Evolutionary conservation across 2,888 invertebrate species (phyloP).

Genomic region (Drosophila helvetica): DNA sequence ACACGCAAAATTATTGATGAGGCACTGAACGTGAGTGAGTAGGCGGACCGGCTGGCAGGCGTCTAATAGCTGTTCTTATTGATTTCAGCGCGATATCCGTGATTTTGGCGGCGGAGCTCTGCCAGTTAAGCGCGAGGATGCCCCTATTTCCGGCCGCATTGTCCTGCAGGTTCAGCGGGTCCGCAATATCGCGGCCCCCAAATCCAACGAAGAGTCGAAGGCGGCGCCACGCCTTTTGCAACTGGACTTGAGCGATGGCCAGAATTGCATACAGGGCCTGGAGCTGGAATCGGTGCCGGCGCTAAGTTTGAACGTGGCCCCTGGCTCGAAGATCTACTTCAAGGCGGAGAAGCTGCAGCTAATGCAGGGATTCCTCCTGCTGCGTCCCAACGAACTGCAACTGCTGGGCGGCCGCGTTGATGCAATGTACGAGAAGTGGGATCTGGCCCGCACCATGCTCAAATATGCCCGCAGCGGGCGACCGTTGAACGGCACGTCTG

Average conservation of each 20-base stretch:
- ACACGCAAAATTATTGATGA: constrained; percentile 87
- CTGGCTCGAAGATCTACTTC: constrained; percentile 92
- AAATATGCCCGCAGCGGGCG: constrained; percentile 85
- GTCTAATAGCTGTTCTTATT: constrained; percentile 5
- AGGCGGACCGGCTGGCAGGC: constrained; percentile 22
- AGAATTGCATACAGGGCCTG: constrained; percentile 90
- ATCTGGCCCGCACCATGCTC: constrained; percentile 87
- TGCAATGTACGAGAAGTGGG: constrained; percentile 94
- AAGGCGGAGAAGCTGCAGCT: constrained; percentile 86
- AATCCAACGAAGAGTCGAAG: constrained; percentile 93
- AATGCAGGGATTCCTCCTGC: constrained; percentile 90
- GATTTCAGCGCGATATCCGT: constrained; percentile 87
- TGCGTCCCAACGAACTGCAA: constrained; percentile 88
- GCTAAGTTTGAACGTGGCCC: constrained; percentile 92
- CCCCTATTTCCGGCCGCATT: constrained; percentile 85
- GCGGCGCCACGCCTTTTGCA: constrained; percentile 93
- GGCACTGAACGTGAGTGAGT: constrained; percentile 88
- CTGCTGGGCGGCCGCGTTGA: constrained; percentile 93
- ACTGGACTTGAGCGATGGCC: constrained; percentile 93
- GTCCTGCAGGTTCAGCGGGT: constrained; percentile 95
- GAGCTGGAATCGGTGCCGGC: constrained; percentile 89
- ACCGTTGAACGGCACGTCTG: constrained; percentile 86
- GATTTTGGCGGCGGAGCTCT: constrained; percentile 91
- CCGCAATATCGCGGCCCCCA: constrained; percentile 94
- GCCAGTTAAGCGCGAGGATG: constrained; percentile 86